phyloP scores from a whole-genome alignment of 2,888 invertebrate genomes.

The Scrobipalpa atriplicella region DNA sequence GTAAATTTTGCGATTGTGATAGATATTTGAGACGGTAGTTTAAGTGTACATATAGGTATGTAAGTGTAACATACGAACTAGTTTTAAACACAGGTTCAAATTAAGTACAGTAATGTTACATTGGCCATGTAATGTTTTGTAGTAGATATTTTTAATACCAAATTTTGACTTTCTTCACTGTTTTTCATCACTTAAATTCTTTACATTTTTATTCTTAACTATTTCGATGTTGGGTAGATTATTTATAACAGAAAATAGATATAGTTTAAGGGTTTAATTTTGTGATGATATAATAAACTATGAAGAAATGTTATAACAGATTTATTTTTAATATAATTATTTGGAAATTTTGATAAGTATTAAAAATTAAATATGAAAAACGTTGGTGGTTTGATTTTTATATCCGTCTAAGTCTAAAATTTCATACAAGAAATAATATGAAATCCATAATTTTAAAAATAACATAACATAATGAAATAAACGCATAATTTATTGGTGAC shows the following conservation, averaged over 20 bases:
- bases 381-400: not conserved
- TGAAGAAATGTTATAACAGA: not conserved
- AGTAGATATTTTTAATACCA: not conserved
- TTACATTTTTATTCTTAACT: no score
- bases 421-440: no score
- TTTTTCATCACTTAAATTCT: conserved; percentile 10
- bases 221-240: not conserved
- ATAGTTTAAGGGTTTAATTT: not conserved
- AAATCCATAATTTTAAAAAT: no score
- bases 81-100: conserved; percentile 24
- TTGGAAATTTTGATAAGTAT: conserved; percentile 11
- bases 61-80: conserved; percentile 26
- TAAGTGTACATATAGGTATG: conserved; percentile 28
- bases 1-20: conserved; percentile 40
- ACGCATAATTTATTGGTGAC: no score
- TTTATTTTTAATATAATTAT: conserved; percentile 1
- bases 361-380: conserved; percentile 5
- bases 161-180: conserved; percentile 12
- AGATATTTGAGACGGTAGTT: conserved; percentile 27
- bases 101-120: conserved; percentile 16
- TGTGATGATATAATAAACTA: not conserved
- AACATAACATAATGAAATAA: no score
- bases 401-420: no score
- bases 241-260: conserved; percentile 23
- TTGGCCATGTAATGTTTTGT: conserved; percentile 1